Conservation (phyloP, 1,140 invertebrate species). For the Orius insidiosus region DNA sequence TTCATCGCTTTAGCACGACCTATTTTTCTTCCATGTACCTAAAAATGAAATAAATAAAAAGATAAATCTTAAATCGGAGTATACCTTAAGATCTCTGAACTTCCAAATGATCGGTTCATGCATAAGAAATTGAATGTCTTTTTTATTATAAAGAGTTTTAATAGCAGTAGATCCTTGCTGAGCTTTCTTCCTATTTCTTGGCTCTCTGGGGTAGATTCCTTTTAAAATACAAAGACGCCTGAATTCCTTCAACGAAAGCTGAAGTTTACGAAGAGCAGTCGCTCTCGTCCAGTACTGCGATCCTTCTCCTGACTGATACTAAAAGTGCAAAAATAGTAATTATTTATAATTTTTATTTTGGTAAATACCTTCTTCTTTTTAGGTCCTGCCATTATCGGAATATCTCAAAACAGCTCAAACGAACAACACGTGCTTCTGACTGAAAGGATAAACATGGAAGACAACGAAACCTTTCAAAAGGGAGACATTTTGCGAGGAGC, state of each 20-base stretch:
- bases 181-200: slow-evolving; percentile 80
- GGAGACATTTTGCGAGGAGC: too few relatives aligned
- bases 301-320: slow-evolving; percentile 80
- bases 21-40: slow-evolving; percentile 59
- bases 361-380: too few relatives aligned
- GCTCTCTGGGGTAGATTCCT: slow-evolving; percentile 97
- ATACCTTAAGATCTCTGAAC: slow-evolving; percentile 79
- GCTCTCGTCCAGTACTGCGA: slow-evolving; percentile 79
- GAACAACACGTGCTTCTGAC: too few relatives aligned
- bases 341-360: too few relatives aligned
- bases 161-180: slow-evolving; percentile 77
- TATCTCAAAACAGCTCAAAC: too few relatives aligned
- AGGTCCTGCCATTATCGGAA: too few relatives aligned
- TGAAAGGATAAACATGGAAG: too few relatives aligned
- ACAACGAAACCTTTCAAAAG: too few relatives aligned
- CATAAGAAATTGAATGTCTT: slow-evolving; percentile 92
- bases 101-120: slow-evolving; percentile 95
- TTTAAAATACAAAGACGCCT: slow-evolving; percentile 88
- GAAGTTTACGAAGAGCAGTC: slow-evolving; percentile 80
- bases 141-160: slow-evolving; percentile 82
- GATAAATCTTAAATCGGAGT: too few relatives aligned
- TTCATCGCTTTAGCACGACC: slow-evolving; percentile 56
- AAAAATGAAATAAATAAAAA: slow-evolving; percentile 11
- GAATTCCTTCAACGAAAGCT: slow-evolving; percentile 78
- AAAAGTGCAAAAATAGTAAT: too few relatives aligned